Conservation (phyloP, 2,888 invertebrate species). For the Lasioglossum oenotherae region DNA sequence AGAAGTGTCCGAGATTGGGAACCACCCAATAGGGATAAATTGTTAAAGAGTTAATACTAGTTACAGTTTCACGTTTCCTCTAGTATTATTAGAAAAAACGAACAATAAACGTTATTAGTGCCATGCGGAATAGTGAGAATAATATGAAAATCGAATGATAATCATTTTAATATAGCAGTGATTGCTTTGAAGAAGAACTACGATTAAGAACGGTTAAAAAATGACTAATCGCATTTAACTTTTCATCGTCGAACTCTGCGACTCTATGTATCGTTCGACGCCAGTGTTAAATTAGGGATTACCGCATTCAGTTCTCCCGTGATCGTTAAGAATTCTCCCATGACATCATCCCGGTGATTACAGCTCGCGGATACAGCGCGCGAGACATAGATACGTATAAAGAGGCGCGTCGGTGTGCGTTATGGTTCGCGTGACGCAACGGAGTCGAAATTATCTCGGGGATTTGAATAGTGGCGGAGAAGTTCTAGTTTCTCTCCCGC, state of each 20-base stretch:
- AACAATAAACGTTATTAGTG: too few species aligned
- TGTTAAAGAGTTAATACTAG: too few species aligned
- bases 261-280: background rate
- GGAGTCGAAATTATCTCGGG: constrained; percentile 51
- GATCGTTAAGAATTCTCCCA: constrained; percentile 58
- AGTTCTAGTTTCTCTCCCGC: constrained; percentile 32
- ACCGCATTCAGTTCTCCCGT: constrained; percentile 26
- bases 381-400: constrained; percentile 18
- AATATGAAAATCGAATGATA: background rate
- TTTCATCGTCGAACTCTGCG: background rate
- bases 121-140: too few species aligned
- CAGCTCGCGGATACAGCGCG: constrained; percentile 29
- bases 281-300: constrained; percentile 2
- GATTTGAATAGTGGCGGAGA: background rate
- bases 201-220: background rate
- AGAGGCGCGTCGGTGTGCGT: constrained; percentile 32
- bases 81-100: too few species aligned
- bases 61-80: too few species aligned
- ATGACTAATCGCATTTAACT: background rate
- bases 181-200: background rate
- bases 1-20: too few species aligned
- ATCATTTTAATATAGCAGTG: background rate
- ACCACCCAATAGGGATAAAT: too few species aligned
- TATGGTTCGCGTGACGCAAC: constrained; percentile 62
- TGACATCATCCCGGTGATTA: constrained; percentile 64